Evolutionary conservation across 2,797 vertebrate genomes (phyloP), one percentile per base, ranked within the genome.

Genomic region (Macropodus opercularis): DNA sequence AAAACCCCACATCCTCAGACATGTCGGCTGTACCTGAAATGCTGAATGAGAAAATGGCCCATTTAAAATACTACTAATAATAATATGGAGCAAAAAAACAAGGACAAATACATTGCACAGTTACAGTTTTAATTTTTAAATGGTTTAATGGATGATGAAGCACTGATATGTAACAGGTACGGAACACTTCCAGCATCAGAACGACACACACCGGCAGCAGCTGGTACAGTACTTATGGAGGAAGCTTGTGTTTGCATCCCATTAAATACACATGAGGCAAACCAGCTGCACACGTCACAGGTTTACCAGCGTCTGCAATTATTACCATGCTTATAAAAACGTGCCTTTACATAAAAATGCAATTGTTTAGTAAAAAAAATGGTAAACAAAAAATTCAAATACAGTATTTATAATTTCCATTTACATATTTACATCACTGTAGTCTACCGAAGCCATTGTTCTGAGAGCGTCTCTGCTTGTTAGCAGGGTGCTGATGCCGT

Each of bases 401-500:
- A 48, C 24, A 57, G 66, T 60, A 59, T 77, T 79, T 71, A 86
- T 76, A 80, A 32, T 69, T 72, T 86, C 55, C 89, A 89, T 90
- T 83, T 90, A 92, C 75, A 77, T 89, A 90, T 88, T 85, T 90
- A 91, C 90, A 92, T 40, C 18, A n/a, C n/a, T n/a, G n/a, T n/a
- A n/a, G n/a, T n/a, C n/a, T n/a, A n/a, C n/a, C n/a, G n/a, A n/a
- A n/a, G n/a, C n/a, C n/a, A n/a, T n/a, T n/a, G 42, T 32, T 35
- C 23, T 22, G 29, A 21, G 42, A 51, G 38, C 5, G 72, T 53
- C 13, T 26, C 6, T 52, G 21, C 21, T 41, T 5, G 76, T 89
- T 87, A 92, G 75, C 87, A 92, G 32, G 69, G 73, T 0, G 80
- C 81, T 1, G 86, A 84, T 19, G 14, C 21, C 5, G 70, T 4